Evolutionary conservation across 1,140 invertebrate species (phyloP).

Genomic region (Potamilus streckersoni): DNA sequence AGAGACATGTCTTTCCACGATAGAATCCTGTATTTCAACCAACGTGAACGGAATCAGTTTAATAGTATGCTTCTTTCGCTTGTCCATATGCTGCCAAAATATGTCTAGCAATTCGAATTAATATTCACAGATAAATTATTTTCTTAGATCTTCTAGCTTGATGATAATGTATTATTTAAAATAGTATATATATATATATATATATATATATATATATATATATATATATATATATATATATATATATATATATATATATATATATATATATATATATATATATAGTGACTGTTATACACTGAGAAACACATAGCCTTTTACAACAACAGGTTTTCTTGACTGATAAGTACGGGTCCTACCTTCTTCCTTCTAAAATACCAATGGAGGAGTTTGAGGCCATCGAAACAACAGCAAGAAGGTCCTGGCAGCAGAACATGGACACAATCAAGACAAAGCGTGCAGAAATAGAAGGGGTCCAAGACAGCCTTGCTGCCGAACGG

Average conservation of each 20-base stretch:
- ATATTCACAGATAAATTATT: too few species aligned
- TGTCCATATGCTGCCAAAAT: too few species aligned
- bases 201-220: too few species aligned
- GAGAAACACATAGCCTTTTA: background rate
- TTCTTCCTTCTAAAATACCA: constrained; percentile 88
- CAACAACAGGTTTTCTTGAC: constrained; percentile 85
- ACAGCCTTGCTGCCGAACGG: too few species aligned
- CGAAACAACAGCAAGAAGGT: constrained; percentile 77
- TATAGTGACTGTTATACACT: background rate
- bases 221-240: too few species aligned
- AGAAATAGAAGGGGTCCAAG: constrained; percentile 32
- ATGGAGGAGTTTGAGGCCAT: constrained; percentile 86
- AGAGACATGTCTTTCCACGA: constrained; percentile 93
- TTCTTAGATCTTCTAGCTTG: too few species aligned
- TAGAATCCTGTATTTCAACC: constrained; percentile 88
- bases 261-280: constrained; percentile 17
- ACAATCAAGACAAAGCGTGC: constrained; percentile 37
- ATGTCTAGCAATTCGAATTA: too few species aligned
- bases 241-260: too few species aligned
- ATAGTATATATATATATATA: too few species aligned
- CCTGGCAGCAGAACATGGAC: constrained; percentile 31
- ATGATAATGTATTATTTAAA: too few species aligned
- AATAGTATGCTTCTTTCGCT: constrained; percentile 73
- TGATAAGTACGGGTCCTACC: constrained; percentile 97
- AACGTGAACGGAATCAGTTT: constrained; percentile 96